Evolutionary conservation across 2,888 invertebrate species (phyloP), one percentile per base, ranked within the genome.

Genomic region (Cabera pusaria): DNA sequence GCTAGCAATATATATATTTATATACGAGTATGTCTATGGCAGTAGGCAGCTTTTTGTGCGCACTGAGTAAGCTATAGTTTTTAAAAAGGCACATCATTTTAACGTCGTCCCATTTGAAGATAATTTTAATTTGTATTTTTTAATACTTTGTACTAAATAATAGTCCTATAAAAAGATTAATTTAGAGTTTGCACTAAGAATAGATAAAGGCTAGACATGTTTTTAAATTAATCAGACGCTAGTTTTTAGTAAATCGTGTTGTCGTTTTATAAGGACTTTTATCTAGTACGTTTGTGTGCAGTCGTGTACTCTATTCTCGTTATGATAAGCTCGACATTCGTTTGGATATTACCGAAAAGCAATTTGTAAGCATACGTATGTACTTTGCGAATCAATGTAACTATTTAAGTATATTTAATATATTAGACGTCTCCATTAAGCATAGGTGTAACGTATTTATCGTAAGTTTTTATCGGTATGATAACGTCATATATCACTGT

Each of bases 341-440:
- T 49, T 44, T 40, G 33, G 48, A 55, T 56, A 31, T 43, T 58
- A 59, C 57, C 53, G 60, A 56, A 49, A 56, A 44, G 57, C 59
- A 59, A 57, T 61, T 59, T 69, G 63, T 68, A 70, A 64, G 67
- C 64, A 54, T 63, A 40, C 52, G 50, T 40, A 54, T 49, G 50
- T 40, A 54, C 49, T 64, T 52, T 44, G 51, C 55, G 46, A 59
- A 70, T 83, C 72, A 64, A 66, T 79, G 74, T 84, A 79, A 73
- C 68, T 83, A 83, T 70, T 66, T 86, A 85, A 85, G 80, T 75
- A 82, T 80, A 80, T 81, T 79, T 84, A 84, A 81, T 84, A 85
- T 83, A 82, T 73, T 85, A 85, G 78, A 76, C 76, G 79, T 86
- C 74, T 82, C 78, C 72, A 68, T 71, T 86, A 85, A 84, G 85